Evolutionary conservation across 2,888 invertebrate species (phyloP), one percentile per base, ranked within the genome.

Genomic region (Stenodema calcarata): DNA sequence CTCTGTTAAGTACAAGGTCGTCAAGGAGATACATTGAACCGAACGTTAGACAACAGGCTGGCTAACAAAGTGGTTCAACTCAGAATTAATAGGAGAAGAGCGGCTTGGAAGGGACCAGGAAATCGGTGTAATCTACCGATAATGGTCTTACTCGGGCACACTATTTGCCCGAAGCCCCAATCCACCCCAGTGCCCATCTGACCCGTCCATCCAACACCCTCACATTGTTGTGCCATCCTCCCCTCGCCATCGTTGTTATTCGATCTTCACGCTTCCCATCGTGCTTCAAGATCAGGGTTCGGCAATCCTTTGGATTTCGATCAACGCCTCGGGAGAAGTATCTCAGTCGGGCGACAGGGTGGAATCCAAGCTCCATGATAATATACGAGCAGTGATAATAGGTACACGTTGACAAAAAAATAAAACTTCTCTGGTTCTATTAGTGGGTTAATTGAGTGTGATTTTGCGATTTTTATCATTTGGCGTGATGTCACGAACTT

Each of bases 71-170:
- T 78, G 78, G 42, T 78, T 42, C 44, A 23, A 78, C 78, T 78
- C n/a, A 44, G 78, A 78, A 78, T 78, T 78, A 78, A 78, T 78
- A 78, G 78, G 44, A 78, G 44, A 78, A 6, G 44, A 16, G 41
- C 23, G 14, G 78, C 44, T 44, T 23, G 44, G 78, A 44, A 42
- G 78, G 42, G 78, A 47, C 69, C 82, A 69, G 82, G 82, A 82
- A 82, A 82, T 82, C 69, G 82, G 82, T 82, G 82, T 82, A 82
- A 82, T 82, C 82, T 69, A 69, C 82, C 82, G 82, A 82, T 82
- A 82, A 82, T 82, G 82, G 82, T 62, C 82, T 82, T 82, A 82
- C 82, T 82, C 42, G 82, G 69, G 82, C 69, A 62, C 82, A 54
- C 50, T 82, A 82, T 82, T 82, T 82, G 69, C 82, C 35, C 62